Evolutionary conservation across 2,113 vertebrate genomes (phyloP).

Genomic region (Colinus virginianus): DNA sequence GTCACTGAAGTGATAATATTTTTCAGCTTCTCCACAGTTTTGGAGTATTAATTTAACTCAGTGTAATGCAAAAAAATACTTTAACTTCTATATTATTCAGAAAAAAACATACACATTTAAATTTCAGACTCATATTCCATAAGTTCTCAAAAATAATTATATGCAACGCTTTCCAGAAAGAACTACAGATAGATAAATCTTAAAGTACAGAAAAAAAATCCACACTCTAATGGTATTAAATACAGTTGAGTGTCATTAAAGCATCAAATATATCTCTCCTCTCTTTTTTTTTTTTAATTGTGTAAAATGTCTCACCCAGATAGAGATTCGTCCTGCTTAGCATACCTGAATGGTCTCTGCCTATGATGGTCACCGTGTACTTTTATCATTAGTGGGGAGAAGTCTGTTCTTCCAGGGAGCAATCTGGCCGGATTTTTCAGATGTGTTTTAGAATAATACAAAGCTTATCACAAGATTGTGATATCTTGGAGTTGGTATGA

Average conservation of each 20-base stretch:
- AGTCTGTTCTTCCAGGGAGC: not conserved
- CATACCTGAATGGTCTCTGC: not conserved
- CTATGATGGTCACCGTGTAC: not conserved
- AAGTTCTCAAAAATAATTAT: not conserved
- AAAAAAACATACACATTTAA: not conserved
- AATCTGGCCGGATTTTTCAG: not conserved
- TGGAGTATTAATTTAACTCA: not conserved
- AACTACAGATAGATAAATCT: not conserved
- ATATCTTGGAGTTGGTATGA: not conserved
- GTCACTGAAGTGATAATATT: not conserved
- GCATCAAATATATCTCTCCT: not conserved
- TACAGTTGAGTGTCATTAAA: not conserved
- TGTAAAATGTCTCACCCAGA: too few species aligned
- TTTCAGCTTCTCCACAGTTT: not conserved
- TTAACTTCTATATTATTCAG: not conserved
- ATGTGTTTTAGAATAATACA: not conserved
- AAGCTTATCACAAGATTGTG: not conserved
- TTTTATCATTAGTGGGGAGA: not conserved
- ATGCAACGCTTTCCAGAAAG: not conserved
- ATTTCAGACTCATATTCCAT: not conserved
- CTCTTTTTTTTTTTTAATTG: not conserved
- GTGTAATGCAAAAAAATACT: not conserved
- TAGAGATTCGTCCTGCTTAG: not conserved
- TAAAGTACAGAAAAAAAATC: not conserved
- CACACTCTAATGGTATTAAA: not conserved